Conservation (phyloP, 2,888 invertebrate genomes). For the Crocallis elinguaria region DNA sequence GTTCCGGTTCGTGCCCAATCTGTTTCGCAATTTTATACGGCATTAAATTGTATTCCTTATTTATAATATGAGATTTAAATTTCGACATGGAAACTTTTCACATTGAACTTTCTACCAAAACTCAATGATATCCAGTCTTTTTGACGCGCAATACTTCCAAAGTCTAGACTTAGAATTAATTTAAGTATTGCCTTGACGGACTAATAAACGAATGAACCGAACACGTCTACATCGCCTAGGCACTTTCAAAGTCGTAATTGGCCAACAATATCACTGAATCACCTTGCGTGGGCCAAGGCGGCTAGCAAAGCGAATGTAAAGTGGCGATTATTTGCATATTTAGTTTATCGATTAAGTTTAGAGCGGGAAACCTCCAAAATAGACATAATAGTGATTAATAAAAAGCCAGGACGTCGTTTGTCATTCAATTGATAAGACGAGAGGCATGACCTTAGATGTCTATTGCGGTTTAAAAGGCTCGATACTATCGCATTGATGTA, state of each 20-base stretch:
- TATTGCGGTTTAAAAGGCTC: constrained; percentile 13
- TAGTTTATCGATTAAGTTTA: constrained; percentile 38
- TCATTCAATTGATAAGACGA: constrained; percentile 20
- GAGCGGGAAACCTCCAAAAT: constrained; percentile 20
- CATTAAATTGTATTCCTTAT: neutral
- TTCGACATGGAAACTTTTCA: too few relatives aligned
- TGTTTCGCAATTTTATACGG: constrained; percentile 5
- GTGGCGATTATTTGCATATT: constrained; percentile 60
- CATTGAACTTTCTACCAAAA: too few relatives aligned
- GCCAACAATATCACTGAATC: constrained; percentile 78
- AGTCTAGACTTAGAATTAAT: constrained; percentile 1
- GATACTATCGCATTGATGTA: constrained; percentile 22
- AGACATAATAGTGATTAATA: constrained; percentile 14
- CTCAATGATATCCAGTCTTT: too few relatives aligned
- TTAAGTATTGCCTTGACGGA: constrained; percentile 30
- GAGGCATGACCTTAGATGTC: constrained; percentile 15
- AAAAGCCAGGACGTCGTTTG: constrained; percentile 16
- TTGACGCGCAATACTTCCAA: too few relatives aligned
- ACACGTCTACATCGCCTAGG: constrained; percentile 61
- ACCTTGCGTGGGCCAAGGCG: constrained; percentile 82
- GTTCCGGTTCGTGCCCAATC: constrained; percentile 6
- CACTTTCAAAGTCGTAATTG: constrained; percentile 77
- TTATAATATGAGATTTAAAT: too few relatives aligned
- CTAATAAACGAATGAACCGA: constrained; percentile 45
- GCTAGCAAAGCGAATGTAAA: constrained; percentile 76